A percentile compares a stretch with the other conserved stretches of the same genome.
Conservation (phyloP, 1,140 invertebrate species). For the Drosophila cardini region DNA sequence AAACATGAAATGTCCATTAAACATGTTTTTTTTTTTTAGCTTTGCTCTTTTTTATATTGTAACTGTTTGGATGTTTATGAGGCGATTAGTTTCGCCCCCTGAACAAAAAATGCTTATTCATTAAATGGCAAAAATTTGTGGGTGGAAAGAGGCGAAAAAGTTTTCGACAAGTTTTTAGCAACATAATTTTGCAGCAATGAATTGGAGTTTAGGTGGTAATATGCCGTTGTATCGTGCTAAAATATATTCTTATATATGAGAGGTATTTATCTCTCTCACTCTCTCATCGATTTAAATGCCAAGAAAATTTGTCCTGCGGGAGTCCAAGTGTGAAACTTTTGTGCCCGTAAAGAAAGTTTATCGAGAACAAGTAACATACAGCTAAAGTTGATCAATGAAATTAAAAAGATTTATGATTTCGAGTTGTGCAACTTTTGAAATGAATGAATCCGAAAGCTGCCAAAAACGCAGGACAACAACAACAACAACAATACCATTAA, state of each 20-base stretch:
- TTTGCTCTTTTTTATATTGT: slow-evolving; percentile 31
- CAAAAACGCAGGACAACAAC: slow-evolving; percentile 2
- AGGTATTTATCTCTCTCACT: slow-evolving; percentile 78
- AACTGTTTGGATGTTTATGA: slow-evolving; percentile 28
- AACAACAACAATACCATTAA: slow-evolving; percentile 27
- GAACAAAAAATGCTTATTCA: slow-evolving; percentile 57
- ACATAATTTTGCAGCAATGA: slow-evolving; percentile 74
- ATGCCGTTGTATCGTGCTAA: no score
- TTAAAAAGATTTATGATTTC: slow-evolving; percentile 83
- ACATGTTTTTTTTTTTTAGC: slow-evolving; percentile 32
- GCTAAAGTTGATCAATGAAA: slow-evolving; percentile 77
- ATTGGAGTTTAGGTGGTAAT: slow-evolving; percentile 50
- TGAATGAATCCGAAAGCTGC: slow-evolving; percentile 53
- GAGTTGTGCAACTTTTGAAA: slow-evolving; percentile 62
- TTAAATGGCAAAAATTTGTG: slow-evolving; percentile 34
- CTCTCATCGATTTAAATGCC: slow-evolving; percentile 79
- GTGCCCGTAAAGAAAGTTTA: background rate
- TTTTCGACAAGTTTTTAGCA: slow-evolving; percentile 48
- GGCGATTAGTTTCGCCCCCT: slow-evolving; percentile 26
- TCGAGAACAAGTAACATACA: slow-evolving; percentile 11
- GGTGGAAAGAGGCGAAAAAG: slow-evolving; percentile 25
- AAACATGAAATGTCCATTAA: slow-evolving; percentile 59
- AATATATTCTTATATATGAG: slow-evolving; percentile 29
- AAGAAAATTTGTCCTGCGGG: slow-evolving; percentile 63
- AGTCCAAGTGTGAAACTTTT: slow-evolving; percentile 78